phyloP scores from a whole-genome alignment of 2,797 vertebrate genomes.

The Bradypus variegatus region DNA sequence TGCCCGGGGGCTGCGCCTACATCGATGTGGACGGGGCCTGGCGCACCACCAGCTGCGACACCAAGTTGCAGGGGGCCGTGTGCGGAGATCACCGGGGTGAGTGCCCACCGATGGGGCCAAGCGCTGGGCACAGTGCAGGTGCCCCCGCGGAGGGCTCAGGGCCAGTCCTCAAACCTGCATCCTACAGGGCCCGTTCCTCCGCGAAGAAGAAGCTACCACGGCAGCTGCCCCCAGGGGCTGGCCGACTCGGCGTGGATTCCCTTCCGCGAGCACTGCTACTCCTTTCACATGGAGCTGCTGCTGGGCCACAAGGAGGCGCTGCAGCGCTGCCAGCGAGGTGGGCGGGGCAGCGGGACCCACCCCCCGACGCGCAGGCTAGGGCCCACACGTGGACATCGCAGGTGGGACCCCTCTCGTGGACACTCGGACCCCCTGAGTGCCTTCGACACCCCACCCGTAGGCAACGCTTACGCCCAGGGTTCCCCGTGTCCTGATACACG shows the following conservation, averaged over 20 bases:
- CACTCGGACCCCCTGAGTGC: not conserved
- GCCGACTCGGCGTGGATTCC: conserved; percentile 89
- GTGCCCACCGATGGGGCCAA: not conserved
- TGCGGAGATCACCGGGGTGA: conserved; percentile 83
- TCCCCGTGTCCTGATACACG: rapidly evolving
- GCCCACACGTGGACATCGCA: not conserved
- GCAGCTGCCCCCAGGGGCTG: conserved; percentile 84
- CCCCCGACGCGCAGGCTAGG: not conserved
- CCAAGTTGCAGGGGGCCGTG: conserved; percentile 86
- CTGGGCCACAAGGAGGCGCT: conserved; percentile 86
- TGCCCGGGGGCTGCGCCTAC: conserved; percentile 83
- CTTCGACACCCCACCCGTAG: not conserved
- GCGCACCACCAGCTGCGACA: conserved; percentile 81
- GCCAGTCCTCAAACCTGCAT: not conserved
- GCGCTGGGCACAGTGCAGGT: not conserved
- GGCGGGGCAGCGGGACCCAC: not conserved
- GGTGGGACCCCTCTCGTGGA: not conserved
- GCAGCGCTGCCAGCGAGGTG: conserved; percentile 86
- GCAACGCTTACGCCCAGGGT: not conserved
- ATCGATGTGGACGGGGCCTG: conserved; percentile 85
- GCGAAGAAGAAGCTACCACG: conserved; percentile 81
- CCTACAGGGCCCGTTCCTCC: conserved; percentile 60
- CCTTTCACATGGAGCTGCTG: conserved; percentile 89
- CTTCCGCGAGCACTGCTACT: conserved; percentile 93
- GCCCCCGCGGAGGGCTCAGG: not conserved